Base-by-base conservation (phyloP, 2,797 vertebrate species). In the Sebastes variabilis region DNA sequence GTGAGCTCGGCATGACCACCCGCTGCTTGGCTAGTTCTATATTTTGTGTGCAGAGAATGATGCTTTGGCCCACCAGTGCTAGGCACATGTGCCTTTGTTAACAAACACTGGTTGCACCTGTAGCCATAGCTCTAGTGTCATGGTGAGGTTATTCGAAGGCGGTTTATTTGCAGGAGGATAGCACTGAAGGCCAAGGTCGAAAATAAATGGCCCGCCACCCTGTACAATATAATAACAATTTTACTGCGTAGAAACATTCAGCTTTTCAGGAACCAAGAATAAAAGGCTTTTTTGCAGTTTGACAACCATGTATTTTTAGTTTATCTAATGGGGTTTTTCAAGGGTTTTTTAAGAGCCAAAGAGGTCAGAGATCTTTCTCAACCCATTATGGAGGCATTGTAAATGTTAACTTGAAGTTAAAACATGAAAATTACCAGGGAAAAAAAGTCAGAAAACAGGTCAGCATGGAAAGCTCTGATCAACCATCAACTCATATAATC, bases 401-500 rank as follows among this genome's bases (percentile, higher is more conserved):
- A 52, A 83, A 66, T 4, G 13, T 62, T 52, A 20, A 72, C 4
- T 16, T 64, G 52, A 54, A 52, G 30, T 49, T 76, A 60, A 64
- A 77, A 80, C 12, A 49, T 69, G 38, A 67, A 52, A 69, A 82
- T 27, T 38, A 30, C 66, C 36, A 49, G 7, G 49, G 68, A 55
- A 59, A 80, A 60, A 32, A 24, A 55, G 62, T 68, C 29, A 72
- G 61, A 72, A 65, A 77, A 38, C 42, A 58, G 16, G 34, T 77
- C 68, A 49, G 18, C 34, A 54, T 56, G 60, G 65, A 84, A 80
- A 79, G 61, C 77, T 78, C 65, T n/a, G 52, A 84, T 87, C 82
- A 85, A 72, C 78, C 42, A 74, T 83, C 66, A 72, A 72, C 67
- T 82, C 36, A 73, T 70, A 67, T 75, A n/a, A n/a, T n/a, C 64